phyloP scores from a whole-genome alignment of 2,888 invertebrate species.

The Ennomos fuscantarius region DNA sequence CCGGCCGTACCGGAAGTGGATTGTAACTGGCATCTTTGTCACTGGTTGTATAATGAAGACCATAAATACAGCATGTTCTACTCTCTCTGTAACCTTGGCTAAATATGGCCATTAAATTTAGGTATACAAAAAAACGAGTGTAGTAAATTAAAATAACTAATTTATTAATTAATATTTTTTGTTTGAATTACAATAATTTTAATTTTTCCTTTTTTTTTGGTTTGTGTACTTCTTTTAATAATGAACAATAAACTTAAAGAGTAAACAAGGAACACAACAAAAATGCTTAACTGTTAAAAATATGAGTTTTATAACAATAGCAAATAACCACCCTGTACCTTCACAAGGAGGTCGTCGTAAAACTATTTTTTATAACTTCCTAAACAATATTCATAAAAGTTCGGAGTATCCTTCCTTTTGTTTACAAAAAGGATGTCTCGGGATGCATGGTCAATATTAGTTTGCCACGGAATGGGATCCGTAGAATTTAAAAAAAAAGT shows the following conservation, averaged over 20 bases:
- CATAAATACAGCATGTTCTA: constrained; percentile 22
- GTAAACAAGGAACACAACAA: no score
- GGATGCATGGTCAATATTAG: constrained; percentile 28
- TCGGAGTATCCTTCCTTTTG: constrained; percentile 51
- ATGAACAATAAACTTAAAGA: no score
- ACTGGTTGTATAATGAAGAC: constrained; percentile 29
- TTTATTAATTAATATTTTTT: no score
- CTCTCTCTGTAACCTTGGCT: not conserved
- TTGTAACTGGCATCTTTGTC: constrained; percentile 51
- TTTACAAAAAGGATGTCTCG: constrained; percentile 33
- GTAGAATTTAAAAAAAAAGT: no score
- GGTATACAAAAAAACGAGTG: not conserved
- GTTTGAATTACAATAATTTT: no score
- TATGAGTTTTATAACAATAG: no score
- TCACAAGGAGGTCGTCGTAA: constrained; percentile 37
- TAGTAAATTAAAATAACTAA: no score
- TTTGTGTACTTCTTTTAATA: no score
- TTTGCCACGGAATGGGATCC: not conserved
- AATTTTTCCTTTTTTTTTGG: no score
- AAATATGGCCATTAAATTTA: not conserved
- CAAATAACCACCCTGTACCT: constrained; percentile 8
- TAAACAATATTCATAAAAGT: constrained; percentile 35
- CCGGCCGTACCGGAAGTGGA: constrained; percentile 57
- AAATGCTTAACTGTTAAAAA: no score
- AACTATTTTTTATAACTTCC: constrained; percentile 53